Conservation (phyloP, 2,797 vertebrate genomes). For the Galaxias olidus region DNA sequence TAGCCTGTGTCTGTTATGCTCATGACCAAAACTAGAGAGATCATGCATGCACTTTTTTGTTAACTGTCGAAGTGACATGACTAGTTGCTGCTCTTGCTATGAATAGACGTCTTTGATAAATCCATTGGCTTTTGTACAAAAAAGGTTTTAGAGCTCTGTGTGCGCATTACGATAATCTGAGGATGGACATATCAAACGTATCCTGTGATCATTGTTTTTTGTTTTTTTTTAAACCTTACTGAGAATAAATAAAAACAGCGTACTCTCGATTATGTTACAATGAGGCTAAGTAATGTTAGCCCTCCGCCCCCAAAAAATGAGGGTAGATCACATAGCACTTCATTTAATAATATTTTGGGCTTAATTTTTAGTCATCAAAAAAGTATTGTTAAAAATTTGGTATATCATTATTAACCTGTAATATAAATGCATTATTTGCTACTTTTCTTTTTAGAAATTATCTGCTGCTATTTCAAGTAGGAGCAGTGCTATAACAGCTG, state of each 20-base stretch:
- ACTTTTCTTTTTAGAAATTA: conserved; percentile 9
- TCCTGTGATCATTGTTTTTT: too few relatives aligned
- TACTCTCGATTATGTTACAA: too few relatives aligned
- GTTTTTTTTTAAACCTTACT: too few relatives aligned
- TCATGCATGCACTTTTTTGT: conserved; percentile 36
- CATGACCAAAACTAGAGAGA: conserved; percentile 34
- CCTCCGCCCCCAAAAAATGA: too few relatives aligned
- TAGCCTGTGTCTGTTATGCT: conserved; percentile 10
- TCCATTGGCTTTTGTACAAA: background rate
- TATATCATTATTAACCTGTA: background rate
- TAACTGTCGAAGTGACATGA: background rate
- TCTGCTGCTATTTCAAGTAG: conserved; percentile 1
- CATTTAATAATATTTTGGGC: conserved; percentile 1
- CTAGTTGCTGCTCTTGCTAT: background rate
- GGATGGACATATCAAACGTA: too few relatives aligned
- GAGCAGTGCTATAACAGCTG: conserved; percentile 15
- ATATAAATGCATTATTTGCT: conserved; percentile 5
- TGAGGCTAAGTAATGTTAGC: too few relatives aligned
- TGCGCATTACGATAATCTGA: background rate
- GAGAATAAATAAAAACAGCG: too few relatives aligned
- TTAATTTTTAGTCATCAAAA: conserved; percentile 1
- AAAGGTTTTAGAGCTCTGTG: background rate
- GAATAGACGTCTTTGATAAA: background rate
- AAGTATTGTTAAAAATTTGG: conserved; percentile 1
- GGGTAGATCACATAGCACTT: background rate